These are phyloP conservation scores for Nematopogon swammerdamellus DNA, from an alignment of 2,888 invertebrate species.

Conservation along the genomic window DNA sequence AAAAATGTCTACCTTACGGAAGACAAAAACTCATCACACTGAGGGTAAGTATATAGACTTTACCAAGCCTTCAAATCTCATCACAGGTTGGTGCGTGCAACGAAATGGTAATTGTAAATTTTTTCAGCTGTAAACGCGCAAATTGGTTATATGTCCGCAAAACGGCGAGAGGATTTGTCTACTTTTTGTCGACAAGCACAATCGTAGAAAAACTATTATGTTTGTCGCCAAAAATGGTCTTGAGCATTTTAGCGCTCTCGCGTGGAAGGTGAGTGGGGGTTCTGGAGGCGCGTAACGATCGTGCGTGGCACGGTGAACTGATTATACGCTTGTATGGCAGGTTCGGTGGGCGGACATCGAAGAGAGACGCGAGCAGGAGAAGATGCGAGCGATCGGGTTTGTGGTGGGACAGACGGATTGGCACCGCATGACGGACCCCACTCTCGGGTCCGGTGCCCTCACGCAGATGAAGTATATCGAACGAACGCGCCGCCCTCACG, in stretches of 20 bases:
- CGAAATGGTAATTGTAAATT: too few relatives aligned
- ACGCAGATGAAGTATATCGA: constrained; percentile 93
- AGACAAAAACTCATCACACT: too few relatives aligned
- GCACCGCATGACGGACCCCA: constrained; percentile 92
- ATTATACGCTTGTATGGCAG: constrained; percentile 40
- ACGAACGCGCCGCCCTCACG: constrained; percentile 35
- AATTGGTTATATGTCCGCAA: too few relatives aligned
- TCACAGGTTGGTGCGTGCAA: too few relatives aligned
- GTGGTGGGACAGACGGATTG: constrained; percentile 97
- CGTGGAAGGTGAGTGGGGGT: background rate
- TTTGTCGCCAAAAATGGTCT: background rate
- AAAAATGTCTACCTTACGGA: too few relatives aligned
- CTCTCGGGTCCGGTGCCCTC: constrained; percentile 83
- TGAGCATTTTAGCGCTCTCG: background rate
- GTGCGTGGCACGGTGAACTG: background rate
- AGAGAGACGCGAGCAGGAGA: constrained; percentile 86
- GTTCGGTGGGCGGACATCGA: constrained; percentile 98
- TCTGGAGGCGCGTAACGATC: background rate
- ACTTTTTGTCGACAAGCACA: background rate
- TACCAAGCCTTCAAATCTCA: too few relatives aligned
- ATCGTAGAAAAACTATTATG: background rate
- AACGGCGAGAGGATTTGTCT: too few relatives aligned
- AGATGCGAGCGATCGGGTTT: constrained; percentile 93
- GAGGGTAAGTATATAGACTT: too few relatives aligned
- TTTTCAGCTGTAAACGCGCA: too few relatives aligned